Evolutionary conservation across 2,797 vertebrate species (phyloP).

Genomic region (Ceryle rudis): DNA sequence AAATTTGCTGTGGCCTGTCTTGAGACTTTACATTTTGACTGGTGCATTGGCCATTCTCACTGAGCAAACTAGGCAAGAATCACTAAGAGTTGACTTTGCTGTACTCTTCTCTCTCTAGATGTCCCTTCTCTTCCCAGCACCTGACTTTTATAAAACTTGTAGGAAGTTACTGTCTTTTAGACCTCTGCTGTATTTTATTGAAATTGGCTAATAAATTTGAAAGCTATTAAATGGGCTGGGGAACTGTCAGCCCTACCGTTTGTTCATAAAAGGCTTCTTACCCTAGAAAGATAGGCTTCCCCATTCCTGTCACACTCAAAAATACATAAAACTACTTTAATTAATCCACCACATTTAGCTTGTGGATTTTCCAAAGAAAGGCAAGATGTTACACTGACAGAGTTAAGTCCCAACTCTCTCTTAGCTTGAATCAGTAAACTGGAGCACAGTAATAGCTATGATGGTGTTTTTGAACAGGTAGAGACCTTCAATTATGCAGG

Average conservation of each 20-base stretch:
- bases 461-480: neutral
- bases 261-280: neutral
- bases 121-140: neutral
- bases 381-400: neutral
- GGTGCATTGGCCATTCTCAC: accelerated
- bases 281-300: neutral
- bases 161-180: neutral
- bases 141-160: neutral
- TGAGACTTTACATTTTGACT: neutral
- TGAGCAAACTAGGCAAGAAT: neutral
- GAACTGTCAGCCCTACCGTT: neutral
- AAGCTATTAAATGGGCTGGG: neutral
- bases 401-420: neutral
- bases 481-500: neutral
- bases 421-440: neutral
- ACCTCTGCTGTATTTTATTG: neutral
- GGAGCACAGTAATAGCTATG: accelerated
- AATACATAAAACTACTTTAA: neutral
- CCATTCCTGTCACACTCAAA: neutral
- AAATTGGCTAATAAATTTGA: neutral
- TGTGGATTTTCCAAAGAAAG: neutral
- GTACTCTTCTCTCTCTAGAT: neutral
- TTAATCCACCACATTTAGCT: neutral
- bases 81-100: neutral
- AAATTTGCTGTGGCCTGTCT: neutral